Percentiles rank a stretch among this genome's conserved stretches.
These are phyloP conservation scores for Caenorhabditis sp. DNA, from an alignment of 2,888 invertebrate genomes.

Conservation along the genomic window DNA sequence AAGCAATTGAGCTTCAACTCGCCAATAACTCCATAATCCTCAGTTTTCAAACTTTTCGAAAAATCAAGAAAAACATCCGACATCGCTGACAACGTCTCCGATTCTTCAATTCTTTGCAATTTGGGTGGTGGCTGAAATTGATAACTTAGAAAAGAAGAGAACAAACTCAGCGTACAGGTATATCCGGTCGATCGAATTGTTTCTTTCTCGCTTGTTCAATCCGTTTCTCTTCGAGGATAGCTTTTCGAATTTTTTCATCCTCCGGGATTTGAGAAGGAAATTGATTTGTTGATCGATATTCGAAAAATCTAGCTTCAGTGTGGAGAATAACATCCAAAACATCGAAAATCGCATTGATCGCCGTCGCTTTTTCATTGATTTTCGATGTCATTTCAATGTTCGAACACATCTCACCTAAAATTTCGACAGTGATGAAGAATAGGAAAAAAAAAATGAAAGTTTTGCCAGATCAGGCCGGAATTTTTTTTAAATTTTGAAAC, in stretches of 20 bases:
- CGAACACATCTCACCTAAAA: slow-evolving; percentile 24
- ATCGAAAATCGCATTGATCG: slow-evolving; percentile 10
- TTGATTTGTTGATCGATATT: slow-evolving; percentile 6
- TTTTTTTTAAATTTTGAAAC: too few relatives aligned
- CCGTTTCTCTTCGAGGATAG: slow-evolving; percentile 18
- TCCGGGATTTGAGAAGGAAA: not conserved
- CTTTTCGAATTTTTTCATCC: not conserved
- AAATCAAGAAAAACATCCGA: slow-evolving; percentile 2
- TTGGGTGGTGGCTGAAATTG: slow-evolving; percentile 11
- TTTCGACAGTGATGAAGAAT: not conserved
- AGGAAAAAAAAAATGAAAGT: not conserved
- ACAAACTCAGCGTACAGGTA: slow-evolving; percentile 6
- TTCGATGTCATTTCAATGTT: slow-evolving; percentile 24
- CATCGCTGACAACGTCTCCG: slow-evolving; percentile 8
- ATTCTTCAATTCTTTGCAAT: slow-evolving; percentile 12
- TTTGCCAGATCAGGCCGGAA: too few relatives aligned
- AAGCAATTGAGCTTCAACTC: slow-evolving; percentile 28
- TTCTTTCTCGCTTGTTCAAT: slow-evolving; percentile 13
- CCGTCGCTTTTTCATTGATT: slow-evolving; percentile 16
- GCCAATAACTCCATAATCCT: slow-evolving; percentile 16
- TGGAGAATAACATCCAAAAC: slow-evolving; percentile 30
- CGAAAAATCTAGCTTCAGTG: slow-evolving; percentile 18
- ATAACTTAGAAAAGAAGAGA: not conserved
- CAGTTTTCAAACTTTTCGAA: slow-evolving; percentile 9
- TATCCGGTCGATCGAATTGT: slow-evolving; percentile 13